Conservation (phyloP, 2,797 vertebrate species). For the Sebastiscus tertius region DNA sequence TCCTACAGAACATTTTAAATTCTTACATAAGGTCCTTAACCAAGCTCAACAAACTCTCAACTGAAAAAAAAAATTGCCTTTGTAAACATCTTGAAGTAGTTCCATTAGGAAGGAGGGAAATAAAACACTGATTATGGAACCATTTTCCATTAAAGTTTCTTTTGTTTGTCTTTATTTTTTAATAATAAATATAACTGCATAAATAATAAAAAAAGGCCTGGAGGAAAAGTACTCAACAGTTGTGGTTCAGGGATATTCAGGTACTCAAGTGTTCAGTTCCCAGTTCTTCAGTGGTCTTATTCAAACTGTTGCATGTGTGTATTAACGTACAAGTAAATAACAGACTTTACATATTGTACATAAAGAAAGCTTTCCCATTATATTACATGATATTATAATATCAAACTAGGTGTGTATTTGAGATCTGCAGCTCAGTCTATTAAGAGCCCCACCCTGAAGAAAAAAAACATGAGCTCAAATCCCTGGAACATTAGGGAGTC, state of each 20-base stretch:
- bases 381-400: not conserved
- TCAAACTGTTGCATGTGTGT: not conserved
- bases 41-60: not conserved
- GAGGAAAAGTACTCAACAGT: not conserved
- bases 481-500: constrained; percentile 19
- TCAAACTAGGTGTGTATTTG: not conserved
- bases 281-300: not conserved
- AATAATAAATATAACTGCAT: not conserved
- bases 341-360: not conserved
- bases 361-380: not conserved
- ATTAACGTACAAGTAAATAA: not conserved
- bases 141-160: not conserved
- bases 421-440: not conserved
- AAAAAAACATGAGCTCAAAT: constrained; percentile 18
- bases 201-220: not conserved
- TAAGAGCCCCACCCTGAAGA: not conserved
- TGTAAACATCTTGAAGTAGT: not conserved
- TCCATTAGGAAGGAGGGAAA: not conserved
- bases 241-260: not conserved
- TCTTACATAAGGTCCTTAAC: not conserved
- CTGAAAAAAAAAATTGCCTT: not conserved
- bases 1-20: not conserved
- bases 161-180: not conserved
- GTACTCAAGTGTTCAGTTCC: not conserved
- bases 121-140: not conserved